phyloP scores from a whole-genome alignment of 2,113 vertebrate genomes.

The Phaetusa simplex region DNA sequence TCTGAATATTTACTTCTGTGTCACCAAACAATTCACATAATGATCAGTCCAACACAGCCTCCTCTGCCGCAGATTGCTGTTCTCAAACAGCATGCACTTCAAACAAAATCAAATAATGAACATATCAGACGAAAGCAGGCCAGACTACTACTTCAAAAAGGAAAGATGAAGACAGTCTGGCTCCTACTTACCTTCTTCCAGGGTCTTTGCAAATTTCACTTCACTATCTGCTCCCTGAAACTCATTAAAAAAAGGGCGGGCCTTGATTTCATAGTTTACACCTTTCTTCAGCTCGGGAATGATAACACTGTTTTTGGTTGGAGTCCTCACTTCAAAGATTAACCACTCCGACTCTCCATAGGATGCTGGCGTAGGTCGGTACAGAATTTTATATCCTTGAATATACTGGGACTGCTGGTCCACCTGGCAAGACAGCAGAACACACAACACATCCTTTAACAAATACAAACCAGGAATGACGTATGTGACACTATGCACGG shows the following conservation, averaged over 20 bases:
- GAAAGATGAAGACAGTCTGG: constrained; percentile 60
- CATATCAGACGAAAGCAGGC: constrained; percentile 14
- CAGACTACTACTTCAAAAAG: constrained; percentile 47
- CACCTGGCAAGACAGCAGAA: constrained; percentile 77
- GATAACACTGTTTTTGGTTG: constrained; percentile 87
- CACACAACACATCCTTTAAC: background rate
- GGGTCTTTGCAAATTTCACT: constrained; percentile 92
- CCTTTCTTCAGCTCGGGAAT: constrained; percentile 92
- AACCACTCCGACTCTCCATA: constrained; percentile 87
- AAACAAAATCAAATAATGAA: constrained; percentile 60
- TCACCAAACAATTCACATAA: constrained; percentile 64
- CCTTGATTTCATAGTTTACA: constrained; percentile 94
- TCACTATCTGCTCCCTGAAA: constrained; percentile 98
- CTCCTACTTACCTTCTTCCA: constrained; percentile 91
- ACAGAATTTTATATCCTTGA: constrained; percentile 96
- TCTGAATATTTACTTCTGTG: constrained; percentile 69
- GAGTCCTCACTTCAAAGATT: constrained; percentile 92
- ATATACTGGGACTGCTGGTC: constrained; percentile 97
- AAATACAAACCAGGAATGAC: background rate
- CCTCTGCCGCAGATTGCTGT: background rate
- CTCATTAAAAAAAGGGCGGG: constrained; percentile 97
- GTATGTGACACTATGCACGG: accelerated
- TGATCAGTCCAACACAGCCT: constrained; percentile 25
- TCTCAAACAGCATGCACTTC: constrained; percentile 34
- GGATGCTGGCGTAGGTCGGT: constrained; percentile 80